Evolutionary conservation across 1,140 invertebrate genomes (phyloP).

Genomic region (Platyscapa corneri): DNA sequence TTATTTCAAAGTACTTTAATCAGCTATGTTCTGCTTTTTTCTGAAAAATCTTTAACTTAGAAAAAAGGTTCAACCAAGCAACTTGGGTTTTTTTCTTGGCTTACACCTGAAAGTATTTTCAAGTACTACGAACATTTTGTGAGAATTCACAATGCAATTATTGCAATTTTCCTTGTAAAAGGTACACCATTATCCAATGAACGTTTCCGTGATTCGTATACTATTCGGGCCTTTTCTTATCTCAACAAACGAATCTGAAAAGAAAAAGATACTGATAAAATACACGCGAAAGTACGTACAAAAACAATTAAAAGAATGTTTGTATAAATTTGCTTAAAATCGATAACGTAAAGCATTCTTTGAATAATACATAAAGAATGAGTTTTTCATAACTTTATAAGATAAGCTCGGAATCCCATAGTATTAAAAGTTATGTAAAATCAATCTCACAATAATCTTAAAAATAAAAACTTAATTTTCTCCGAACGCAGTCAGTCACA

Average conservation of each 20-base stretch:
- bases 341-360: background rate
- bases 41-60: no score
- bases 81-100: no score
- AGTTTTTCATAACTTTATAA: slow-evolving; percentile 1
- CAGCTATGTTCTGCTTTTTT: no score
- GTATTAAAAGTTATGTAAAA: slow-evolving; percentile 1
- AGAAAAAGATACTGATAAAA: background rate
- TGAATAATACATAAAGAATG: slow-evolving; percentile 1
- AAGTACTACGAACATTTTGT: background rate
- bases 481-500: slow-evolving; percentile 15
- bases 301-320: background rate
- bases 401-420: slow-evolving; percentile 22
- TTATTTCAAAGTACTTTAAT: no score
- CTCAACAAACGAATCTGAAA: background rate
- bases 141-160: background rate
- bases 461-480: slow-evolving; percentile 20
- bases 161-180: background rate
- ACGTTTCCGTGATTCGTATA: background rate
- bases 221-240: background rate
- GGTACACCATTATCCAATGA: background rate
- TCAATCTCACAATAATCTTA: background rate
- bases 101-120: no score
- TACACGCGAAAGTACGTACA: background rate
- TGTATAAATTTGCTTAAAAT: background rate
- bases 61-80: no score